These are phyloP conservation scores for Platynereis dumerilii DNA, from an alignment of 2,888 invertebrate species.

Conservation along the genomic window DNA sequence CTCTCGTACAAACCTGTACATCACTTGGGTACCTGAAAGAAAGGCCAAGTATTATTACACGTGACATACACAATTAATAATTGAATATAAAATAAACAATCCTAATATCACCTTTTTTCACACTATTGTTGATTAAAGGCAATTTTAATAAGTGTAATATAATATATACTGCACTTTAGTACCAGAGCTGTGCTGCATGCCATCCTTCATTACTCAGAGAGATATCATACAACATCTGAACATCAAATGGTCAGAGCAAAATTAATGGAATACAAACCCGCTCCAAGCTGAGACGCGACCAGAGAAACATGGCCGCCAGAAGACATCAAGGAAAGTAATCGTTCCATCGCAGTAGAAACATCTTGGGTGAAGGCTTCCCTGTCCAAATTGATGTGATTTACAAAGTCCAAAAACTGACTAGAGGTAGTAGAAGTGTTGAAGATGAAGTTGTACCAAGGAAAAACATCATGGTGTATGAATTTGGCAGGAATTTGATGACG, in stretches of 20 bases:
- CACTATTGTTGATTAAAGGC: too few relatives aligned
- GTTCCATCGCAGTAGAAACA: constrained; percentile 7
- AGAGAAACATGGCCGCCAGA: constrained; percentile 14
- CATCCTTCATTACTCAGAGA: too few relatives aligned
- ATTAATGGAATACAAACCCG: not conserved
- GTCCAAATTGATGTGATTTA: constrained; percentile 9
- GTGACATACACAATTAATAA: too few relatives aligned
- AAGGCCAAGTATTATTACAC: too few relatives aligned
- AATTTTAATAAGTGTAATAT: too few relatives aligned
- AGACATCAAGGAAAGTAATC: constrained; percentile 7
- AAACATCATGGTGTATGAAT: constrained; percentile 6
- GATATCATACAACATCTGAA: too few relatives aligned
- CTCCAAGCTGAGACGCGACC: constrained; percentile 22
- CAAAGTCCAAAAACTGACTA: not conserved
- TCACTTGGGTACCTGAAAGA: constrained; percentile 27
- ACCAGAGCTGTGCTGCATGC: too few relatives aligned
- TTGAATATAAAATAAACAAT: too few relatives aligned
- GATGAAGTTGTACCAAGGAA: constrained; percentile 27
- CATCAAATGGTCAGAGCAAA: too few relatives aligned
- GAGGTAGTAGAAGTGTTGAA: constrained; percentile 18
- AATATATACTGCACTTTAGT: too few relatives aligned
- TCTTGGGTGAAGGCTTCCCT: constrained; percentile 8
- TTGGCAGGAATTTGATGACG: not conserved
- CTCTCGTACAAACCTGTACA: constrained; percentile 29
- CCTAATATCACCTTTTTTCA: too few relatives aligned